Evolutionary conservation across 2,113 vertebrate species (phyloP).

Genomic region (Pseudorhombus dupliciocellatus): DNA sequence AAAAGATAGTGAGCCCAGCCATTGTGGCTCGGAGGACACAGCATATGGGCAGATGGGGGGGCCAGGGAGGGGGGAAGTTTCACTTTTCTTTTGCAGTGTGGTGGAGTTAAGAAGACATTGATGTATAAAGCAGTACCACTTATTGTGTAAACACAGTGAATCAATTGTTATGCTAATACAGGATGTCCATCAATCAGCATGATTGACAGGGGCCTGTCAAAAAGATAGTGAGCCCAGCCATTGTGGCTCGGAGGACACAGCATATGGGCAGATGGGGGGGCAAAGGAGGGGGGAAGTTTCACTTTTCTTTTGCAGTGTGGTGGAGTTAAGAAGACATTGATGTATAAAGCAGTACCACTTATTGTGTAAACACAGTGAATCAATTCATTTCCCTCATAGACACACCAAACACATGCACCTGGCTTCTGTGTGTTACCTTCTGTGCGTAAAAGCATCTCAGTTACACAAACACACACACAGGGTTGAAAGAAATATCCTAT

Average conservation of each 20-base stretch:
- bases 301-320: neutral
- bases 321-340: neutral
- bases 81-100: neutral
- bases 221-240: slow-evolving; percentile 1
- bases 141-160: too few species aligned
- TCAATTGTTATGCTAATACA: slow-evolving; percentile 72
- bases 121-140: too few species aligned
- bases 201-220: slow-evolving; percentile 54
- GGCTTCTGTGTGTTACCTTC: too few species aligned
- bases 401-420: too few species aligned
- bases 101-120: neutral
- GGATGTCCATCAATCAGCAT: slow-evolving; percentile 40
- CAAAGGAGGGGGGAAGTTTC: neutral
- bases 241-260: slow-evolving; percentile 23
- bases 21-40: slow-evolving; percentile 23
- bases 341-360: too few species aligned
- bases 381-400: too few species aligned
- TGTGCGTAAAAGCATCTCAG: too few species aligned
- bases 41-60: slow-evolving; percentile 14
- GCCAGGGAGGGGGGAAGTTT: neutral
- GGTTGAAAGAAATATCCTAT: neutral
- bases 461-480: neutral
- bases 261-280: slow-evolving; percentile 16
- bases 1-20: neutral
- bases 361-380: too few species aligned